Conservation (phyloP, 2,797 vertebrate species). For the Sebastes iracundus region DNA sequence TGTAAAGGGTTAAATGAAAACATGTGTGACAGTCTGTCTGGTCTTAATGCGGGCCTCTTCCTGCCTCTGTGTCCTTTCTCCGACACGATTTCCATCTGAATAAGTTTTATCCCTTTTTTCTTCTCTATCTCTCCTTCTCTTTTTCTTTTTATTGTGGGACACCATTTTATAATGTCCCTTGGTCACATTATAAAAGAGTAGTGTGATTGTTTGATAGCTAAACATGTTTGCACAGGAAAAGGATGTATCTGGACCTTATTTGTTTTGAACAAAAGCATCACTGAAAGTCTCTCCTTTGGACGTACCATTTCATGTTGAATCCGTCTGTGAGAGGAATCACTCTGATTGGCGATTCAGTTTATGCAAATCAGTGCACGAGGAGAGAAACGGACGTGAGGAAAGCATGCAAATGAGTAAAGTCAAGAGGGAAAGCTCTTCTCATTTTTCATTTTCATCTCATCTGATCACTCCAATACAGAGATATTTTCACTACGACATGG, state of each 20-base stretch:
- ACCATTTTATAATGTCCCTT: neutral
- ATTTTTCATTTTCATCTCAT: too few relatives aligned
- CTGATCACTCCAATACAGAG: too few relatives aligned
- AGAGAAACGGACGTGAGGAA: too few relatives aligned
- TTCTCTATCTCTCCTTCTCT: neutral
- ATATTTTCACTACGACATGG: too few relatives aligned
- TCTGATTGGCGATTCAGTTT: too few relatives aligned
- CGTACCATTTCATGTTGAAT: neutral
- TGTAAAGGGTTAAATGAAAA: slow-evolving; percentile 75
- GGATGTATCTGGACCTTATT: neutral
- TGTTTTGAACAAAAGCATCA: neutral
- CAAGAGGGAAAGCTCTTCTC: too few relatives aligned
- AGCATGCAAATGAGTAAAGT: too few relatives aligned
- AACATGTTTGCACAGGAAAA: neutral
- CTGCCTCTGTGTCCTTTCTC: slow-evolving; percentile 47
- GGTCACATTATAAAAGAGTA: neutral
- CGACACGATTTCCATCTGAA: slow-evolving; percentile 22
- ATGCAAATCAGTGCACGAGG: too few relatives aligned
- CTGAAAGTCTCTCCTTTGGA: neutral
- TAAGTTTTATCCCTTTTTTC: neutral
- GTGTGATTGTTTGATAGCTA: neutral
- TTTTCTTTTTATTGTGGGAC: neutral
- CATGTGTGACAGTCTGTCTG: slow-evolving; percentile 69
- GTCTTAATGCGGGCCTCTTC: slow-evolving; percentile 65
- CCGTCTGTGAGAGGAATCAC: too few relatives aligned